phyloP scores from a whole-genome alignment of 2,113 vertebrate species.

The Cyprinodon tularosa region DNA sequence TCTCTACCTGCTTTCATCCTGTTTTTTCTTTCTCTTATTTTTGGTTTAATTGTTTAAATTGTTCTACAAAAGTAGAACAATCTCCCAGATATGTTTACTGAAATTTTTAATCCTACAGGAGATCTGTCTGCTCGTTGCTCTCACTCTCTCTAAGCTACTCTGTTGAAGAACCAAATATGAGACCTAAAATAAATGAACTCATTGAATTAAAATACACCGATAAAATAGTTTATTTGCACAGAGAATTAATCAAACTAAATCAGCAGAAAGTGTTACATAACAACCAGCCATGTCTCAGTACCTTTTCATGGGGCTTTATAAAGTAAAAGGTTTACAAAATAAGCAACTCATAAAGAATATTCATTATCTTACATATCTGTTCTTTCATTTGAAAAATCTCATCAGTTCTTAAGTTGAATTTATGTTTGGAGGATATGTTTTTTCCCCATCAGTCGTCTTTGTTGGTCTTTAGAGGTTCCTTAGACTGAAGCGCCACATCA shows the following conservation, averaged over 20 bases:
- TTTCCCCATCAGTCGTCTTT: conserved; percentile 19
- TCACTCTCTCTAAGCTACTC: neutral
- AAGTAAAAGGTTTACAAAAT: neutral
- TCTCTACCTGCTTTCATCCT: too few species aligned
- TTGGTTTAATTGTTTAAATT: too few species aligned
- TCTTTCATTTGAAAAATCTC: neutral
- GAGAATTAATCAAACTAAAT: neutral
- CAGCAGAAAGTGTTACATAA: neutral
- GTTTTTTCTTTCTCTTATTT: too few species aligned
- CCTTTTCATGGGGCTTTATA: neutral
- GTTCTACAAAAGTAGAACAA: too few species aligned
- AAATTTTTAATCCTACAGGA: too few species aligned
- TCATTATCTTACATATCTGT: neutral
- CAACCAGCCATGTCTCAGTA: neutral
- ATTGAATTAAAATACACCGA: neutral
- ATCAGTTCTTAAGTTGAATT: neutral
- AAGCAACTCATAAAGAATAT: neutral
- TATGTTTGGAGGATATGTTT: neutral
- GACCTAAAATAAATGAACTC: neutral
- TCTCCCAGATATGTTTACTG: too few species aligned
- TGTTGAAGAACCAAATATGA: neutral
- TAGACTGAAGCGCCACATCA: conserved; percentile 8
- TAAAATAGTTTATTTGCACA: neutral
- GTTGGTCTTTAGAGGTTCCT: conserved; percentile 14
- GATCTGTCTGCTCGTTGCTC: too few species aligned